Conservation (phyloP, 2,888 invertebrate genomes). For the Spodoptera picta region DNA sequence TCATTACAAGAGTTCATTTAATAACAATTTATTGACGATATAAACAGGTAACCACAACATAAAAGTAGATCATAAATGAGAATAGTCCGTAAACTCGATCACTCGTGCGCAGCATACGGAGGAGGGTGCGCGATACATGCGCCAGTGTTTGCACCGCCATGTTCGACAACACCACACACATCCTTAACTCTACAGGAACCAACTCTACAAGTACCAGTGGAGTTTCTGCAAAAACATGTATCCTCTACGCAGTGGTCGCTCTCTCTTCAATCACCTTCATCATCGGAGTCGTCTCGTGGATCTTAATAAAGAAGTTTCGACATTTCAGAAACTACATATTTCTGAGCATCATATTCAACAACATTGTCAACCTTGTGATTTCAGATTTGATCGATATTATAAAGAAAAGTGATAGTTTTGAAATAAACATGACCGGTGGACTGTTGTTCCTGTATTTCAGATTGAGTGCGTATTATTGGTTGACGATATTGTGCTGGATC, state of each 20-base stretch:
- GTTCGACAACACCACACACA: conserved; percentile 14
- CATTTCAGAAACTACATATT: conserved; percentile 42
- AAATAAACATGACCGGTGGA: background rate
- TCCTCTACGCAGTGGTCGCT: conserved; percentile 2
- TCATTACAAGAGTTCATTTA: too few species aligned
- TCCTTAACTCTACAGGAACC: conserved; percentile 3
- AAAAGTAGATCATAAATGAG: background rate
- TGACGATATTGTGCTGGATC: conserved; percentile 33
- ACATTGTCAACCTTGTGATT: conserved; percentile 13
- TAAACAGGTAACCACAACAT: too few species aligned
- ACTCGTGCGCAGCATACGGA: background rate
- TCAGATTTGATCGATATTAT: background rate
- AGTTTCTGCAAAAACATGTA: background rate
- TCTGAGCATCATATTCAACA: conserved; percentile 29
- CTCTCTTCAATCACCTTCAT: conserved; percentile 13
- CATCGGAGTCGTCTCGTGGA: conserved; percentile 37
- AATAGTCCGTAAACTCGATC: background rate
- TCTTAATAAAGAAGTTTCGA: conserved; percentile 33
- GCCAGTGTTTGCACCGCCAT: background rate
- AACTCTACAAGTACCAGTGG: background rate
- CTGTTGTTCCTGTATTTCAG: conserved; percentile 28
- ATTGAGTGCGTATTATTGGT: conserved; percentile 29
- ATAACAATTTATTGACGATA: too few species aligned
- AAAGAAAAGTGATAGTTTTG: background rate
- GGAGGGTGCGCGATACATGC: background rate